A percentile compares a stretch with the other conserved stretches of the same genome.
Evolutionary conservation across 2,888 invertebrate species (phyloP).

Genomic region (Drosophila subquinaria): DNA sequence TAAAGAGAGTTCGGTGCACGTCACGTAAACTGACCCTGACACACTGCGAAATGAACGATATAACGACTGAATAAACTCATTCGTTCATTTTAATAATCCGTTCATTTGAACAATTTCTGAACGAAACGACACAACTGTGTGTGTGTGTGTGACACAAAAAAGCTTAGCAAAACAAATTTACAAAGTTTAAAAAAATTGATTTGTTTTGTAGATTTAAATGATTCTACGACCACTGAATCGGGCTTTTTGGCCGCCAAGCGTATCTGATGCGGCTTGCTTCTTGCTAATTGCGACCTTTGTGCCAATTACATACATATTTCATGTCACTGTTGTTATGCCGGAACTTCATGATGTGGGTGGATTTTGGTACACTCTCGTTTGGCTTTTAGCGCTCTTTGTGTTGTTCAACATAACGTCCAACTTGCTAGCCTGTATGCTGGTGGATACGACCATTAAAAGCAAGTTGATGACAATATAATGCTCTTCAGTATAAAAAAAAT

Average conservation of each 20-base stretch:
- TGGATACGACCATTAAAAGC: slow-evolving; percentile 91
- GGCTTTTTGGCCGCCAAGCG: slow-evolving; percentile 64
- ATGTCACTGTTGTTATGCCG: slow-evolving; percentile 91
- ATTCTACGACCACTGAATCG: slow-evolving; percentile 61
- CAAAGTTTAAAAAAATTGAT: slow-evolving; percentile 14
- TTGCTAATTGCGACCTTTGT: slow-evolving; percentile 77
- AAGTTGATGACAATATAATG: slow-evolving; percentile 54
- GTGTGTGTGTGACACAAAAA: not conserved
- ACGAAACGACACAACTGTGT: no score
- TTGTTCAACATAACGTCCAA: slow-evolving; percentile 92
- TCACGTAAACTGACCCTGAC: no score
- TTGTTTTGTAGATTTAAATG: slow-evolving; percentile 47
- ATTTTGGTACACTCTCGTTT: slow-evolving; percentile 87
- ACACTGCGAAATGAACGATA: no score
- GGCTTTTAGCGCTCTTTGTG: slow-evolving; percentile 89
- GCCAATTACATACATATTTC: slow-evolving; percentile 83
- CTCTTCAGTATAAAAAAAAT: not conserved
- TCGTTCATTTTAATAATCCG: no score
- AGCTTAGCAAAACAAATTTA: slow-evolving; percentile 18
- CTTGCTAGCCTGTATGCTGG: slow-evolving; percentile 90
- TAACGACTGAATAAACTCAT: no score
- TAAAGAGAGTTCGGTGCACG: no score
- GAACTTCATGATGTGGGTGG: slow-evolving; percentile 87
- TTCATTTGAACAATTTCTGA: no score
- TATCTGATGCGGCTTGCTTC: slow-evolving; percentile 79